Conservation (phyloP, 2,797 vertebrate genomes). For the Phalloptychus januarius region DNA sequence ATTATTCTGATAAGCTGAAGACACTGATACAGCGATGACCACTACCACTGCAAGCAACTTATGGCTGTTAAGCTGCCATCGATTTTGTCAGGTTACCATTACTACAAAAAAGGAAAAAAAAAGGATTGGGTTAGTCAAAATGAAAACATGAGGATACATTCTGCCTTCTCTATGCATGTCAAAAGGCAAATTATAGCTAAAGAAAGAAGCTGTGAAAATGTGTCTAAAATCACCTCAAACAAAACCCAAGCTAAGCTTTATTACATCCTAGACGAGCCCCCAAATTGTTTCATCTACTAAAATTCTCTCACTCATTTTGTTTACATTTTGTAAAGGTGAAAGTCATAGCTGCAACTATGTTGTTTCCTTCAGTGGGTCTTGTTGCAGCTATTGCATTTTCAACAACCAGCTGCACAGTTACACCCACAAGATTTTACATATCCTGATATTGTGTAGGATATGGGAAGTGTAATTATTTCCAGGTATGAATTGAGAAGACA, state of each 20-base stretch:
- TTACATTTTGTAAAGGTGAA: no score
- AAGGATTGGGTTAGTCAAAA: not conserved
- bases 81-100: not conserved
- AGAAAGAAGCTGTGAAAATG: not conserved
- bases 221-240: not conserved
- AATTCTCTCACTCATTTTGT: no score
- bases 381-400: no score
- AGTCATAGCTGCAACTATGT: no score
- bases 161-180: not conserved
- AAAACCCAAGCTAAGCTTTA: not conserved
- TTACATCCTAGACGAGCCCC: not conserved
- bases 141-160: not conserved
- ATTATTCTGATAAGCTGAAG: slow-evolving; percentile 33
- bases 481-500: not conserved
- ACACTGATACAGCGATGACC: slow-evolving; percentile 36
- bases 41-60: not conserved
- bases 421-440: not conserved
- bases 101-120: not conserved
- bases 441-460: not conserved
- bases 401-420: no score
- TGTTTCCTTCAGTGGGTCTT: no score
- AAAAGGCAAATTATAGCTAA: not conserved
- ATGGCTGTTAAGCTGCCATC: not conserved
- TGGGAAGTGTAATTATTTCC: not conserved
- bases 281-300: not conserved